Evolutionary conservation across 1,140 invertebrate species (phyloP), one percentile per base, ranked within the genome.

Genomic region (Drosophila tsacasi): DNA sequence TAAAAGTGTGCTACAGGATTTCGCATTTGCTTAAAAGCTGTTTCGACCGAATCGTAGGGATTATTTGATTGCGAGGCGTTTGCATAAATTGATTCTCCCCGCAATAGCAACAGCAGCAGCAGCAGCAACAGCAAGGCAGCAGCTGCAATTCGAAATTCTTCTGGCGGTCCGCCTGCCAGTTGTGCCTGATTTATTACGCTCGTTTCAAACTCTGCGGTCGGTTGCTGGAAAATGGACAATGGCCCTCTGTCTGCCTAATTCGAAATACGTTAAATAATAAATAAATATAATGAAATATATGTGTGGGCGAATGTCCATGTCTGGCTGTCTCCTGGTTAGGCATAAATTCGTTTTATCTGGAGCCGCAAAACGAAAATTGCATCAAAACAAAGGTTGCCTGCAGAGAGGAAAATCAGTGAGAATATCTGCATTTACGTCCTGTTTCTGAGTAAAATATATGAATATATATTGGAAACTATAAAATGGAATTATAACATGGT

Each of bases 241-340:
- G 46, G 67, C 23, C 30, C 57, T 49, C 27, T 35, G 23, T 23
- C 49, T 54, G 57, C 64, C 78, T 85, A 85, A 78, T 78, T 47
- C 78, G 64, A 72, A 81, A 84, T 79, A 50, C 61, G 83, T 81
- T 85, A 75, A 85, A 85, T 85, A 85, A 85, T 85, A 85, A 86
- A 86, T 85, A 85, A 81, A 84, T 79, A 80, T 81, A 84, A 87
- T 87, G 80, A 89, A 83, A 76, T 87, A 76, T 74, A 77, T 81
- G 66, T 47, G 61, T 57, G 40, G 55, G 42, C 44, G 39, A 32
- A 61, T 59, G 49, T 59, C 54, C 60, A 52, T 52, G 59, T 82
- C 50, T 79, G 75, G 63, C 69, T 72, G 72, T 61, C 66, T 61
- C 52, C 65, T 72, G 82, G 83, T 85, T 84, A 84, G 82, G 82